phyloP scores from a whole-genome alignment of 1,140 invertebrate species.

The Trichonephila clavipes region DNA sequence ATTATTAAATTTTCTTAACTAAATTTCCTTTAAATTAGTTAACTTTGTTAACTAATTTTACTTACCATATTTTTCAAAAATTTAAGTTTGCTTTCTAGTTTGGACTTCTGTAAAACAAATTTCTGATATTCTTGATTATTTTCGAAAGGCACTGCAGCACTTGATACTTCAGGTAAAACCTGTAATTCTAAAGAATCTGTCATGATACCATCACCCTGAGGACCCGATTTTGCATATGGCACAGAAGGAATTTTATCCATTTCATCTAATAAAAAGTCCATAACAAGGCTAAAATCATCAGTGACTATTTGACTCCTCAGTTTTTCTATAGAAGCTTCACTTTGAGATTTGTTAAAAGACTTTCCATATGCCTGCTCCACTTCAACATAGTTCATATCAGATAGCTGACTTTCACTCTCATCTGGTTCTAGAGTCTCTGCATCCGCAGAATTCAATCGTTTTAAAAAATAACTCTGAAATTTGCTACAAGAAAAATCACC shows the following conservation, averaged over 20 bases:
- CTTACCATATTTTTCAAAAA: constrained; percentile 58
- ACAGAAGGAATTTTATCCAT: constrained; percentile 50
- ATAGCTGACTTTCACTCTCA: constrained; percentile 54
- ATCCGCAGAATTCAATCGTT: constrained; percentile 46
- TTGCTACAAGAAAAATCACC: constrained; percentile 69
- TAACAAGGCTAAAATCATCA: constrained; percentile 58
- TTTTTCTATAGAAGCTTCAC: constrained; percentile 54
- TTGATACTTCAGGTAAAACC: background rate
- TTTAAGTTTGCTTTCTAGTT: constrained; percentile 27
- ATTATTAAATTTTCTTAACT: no score
- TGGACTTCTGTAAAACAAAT: constrained; percentile 47
- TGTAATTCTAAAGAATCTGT: background rate
- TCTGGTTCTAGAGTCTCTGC: background rate
- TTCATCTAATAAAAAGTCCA: constrained; percentile 61
- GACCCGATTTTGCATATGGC: background rate
- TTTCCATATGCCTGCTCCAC: background rate
- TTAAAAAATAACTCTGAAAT: constrained; percentile 60
- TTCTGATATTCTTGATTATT: background rate
- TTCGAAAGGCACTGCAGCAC: background rate
- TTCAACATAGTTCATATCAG: constrained; percentile 65
- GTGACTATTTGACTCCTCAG: constrained; percentile 25
- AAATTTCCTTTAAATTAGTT: no score
- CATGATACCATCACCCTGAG: constrained; percentile 37
- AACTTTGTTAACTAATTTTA: background rate
- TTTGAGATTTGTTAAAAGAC: background rate